A percentile compares a stretch with the other conserved stretches of the same genome.
These are phyloP conservation scores for Phylloscopus collybita DNA, from an alignment of 2,797 vertebrate species.

Conservation along the genomic window DNA sequence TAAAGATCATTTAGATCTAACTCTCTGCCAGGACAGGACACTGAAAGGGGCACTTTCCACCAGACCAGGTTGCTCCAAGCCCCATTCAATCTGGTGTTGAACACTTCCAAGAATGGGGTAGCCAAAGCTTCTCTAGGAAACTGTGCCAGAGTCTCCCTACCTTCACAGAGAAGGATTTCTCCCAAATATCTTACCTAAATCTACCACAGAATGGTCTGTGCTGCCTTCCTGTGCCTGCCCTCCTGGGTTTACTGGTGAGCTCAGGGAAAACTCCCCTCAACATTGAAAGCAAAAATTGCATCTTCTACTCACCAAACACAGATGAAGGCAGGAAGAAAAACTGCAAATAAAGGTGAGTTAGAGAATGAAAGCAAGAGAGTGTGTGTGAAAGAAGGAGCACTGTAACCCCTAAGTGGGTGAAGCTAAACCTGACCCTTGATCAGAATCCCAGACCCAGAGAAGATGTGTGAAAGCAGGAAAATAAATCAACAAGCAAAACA, in stretches of 20 bases:
- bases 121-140: not conserved
- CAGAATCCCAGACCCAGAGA: not conserved
- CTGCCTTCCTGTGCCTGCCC: not conserved
- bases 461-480: conserved; percentile 68
- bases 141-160: not conserved
- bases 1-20: not conserved
- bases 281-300: not conserved
- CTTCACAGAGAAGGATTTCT: not conserved
- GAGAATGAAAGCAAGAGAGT: not conserved
- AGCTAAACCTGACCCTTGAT: conserved; percentile 33
- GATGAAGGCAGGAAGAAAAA: not conserved
- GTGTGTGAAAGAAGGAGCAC: not conserved
- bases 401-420: conserved; percentile 40
- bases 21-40: not conserved
- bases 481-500: conserved; percentile 51
- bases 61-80: not conserved
- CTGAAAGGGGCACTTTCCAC: not conserved
- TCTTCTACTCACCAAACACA: not conserved
- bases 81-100: rapidly evolving
- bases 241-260: not conserved
- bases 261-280: not conserved
- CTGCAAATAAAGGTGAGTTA: not conserved
- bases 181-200: not conserved
- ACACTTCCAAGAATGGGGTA: not conserved
- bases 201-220: not conserved